Conservation (phyloP, 2,113 vertebrate genomes). For the Chionodraco myersi region DNA sequence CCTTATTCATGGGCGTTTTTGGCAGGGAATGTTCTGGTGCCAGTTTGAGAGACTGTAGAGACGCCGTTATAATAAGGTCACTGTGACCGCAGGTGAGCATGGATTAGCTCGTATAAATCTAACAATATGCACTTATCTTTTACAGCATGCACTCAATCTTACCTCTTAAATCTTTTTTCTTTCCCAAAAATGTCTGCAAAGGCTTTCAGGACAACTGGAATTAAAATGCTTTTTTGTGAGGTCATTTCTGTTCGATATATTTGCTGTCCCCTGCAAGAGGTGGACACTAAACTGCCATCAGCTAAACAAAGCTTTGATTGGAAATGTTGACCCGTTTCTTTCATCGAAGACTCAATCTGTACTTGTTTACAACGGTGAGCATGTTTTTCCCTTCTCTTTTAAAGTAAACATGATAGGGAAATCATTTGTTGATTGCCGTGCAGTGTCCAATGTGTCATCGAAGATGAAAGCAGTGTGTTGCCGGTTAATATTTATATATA, state of each 20-base stretch:
- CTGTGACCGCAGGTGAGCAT: conserved; percentile 21
- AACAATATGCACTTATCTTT: conserved; percentile 34
- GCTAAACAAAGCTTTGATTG: not conserved
- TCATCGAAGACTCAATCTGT: not conserved
- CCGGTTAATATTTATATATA: too few species aligned
- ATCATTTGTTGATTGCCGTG: not conserved
- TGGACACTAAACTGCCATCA: not conserved
- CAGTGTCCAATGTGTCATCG: not conserved
- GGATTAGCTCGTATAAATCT: conserved; percentile 21
- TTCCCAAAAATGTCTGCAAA: not conserved
- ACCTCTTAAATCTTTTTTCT: not conserved
- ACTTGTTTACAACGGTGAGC: too few species aligned
- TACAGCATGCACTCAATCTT: conserved; percentile 6
- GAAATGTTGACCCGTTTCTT: not conserved
- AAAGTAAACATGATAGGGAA: too few species aligned
- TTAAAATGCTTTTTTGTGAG: not conserved
- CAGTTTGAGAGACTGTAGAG: not conserved
- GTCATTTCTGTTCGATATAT: not conserved
- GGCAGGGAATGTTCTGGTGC: not conserved
- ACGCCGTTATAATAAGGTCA: conserved; percentile 37
- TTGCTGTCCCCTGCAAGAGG: not conserved
- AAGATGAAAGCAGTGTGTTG: too few species aligned
- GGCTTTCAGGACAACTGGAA: not conserved
- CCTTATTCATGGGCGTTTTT: not conserved
- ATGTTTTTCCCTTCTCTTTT: too few species aligned